These are phyloP conservation scores for Montifringilla adamsi DNA, from an alignment of 2,113 vertebrate species.

Conservation along the genomic window DNA sequence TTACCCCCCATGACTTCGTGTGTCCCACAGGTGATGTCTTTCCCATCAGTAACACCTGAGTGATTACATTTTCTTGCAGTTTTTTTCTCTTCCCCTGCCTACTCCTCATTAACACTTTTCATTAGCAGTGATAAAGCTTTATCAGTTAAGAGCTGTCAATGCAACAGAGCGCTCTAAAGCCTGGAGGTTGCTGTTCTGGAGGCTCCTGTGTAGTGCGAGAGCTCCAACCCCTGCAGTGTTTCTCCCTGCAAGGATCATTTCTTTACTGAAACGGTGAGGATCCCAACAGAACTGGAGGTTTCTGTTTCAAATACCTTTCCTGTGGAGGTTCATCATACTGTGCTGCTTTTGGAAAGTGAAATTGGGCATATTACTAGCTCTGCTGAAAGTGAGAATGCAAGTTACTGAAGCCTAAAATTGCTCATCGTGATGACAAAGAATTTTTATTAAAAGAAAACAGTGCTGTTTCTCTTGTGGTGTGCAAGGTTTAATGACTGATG, in stretches of 20 bases:
- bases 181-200: neutral
- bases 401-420: neutral
- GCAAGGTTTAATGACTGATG: neutral
- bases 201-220: neutral
- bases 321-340: neutral
- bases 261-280: neutral
- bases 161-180: neutral
- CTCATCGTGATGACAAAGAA: neutral
- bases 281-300: neutral
- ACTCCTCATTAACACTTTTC: neutral
- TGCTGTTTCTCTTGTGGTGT: neutral
- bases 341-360: neutral
- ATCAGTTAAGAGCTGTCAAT: neutral
- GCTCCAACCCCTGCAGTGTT: neutral
- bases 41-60: neutral
- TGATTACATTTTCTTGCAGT: neutral
- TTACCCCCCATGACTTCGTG: neutral
- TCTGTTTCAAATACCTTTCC: neutral
- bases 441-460: neutral
- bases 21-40: rapidly evolving
- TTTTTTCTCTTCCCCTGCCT: neutral
- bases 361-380: neutral
- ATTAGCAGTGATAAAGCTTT: neutral
- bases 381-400: neutral
- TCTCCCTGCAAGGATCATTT: neutral